phyloP scores from a whole-genome alignment of 2,797 vertebrate genomes.

The Myotis myotis region DNA sequence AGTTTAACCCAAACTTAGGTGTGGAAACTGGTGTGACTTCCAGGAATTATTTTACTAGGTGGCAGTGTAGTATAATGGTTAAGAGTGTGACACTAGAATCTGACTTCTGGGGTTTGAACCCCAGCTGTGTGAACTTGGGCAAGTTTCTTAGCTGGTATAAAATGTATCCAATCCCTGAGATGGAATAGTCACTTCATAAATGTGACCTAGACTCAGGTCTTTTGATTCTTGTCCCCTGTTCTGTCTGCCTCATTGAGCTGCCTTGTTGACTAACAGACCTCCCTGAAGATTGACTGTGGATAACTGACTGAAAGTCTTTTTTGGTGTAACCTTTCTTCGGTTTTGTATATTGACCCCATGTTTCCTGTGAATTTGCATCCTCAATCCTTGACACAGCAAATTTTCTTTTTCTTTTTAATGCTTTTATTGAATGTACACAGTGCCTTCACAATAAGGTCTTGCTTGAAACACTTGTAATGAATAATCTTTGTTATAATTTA shows the following conservation, averaged over 20 bases:
- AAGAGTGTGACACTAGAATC: not conserved
- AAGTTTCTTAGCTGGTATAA: not conserved
- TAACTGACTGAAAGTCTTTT: not conserved
- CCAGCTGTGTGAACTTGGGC: not conserved
- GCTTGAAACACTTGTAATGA: not conserved
- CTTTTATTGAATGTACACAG: not conserved
- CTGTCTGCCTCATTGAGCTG: not conserved
- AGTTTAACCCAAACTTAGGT: not conserved
- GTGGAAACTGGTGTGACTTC: not conserved
- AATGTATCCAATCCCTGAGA: not conserved
- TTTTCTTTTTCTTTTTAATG: not conserved
- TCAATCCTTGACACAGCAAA: not conserved
- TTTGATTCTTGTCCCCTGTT: not conserved
- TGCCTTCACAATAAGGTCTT: not conserved
- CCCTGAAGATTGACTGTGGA: not conserved
- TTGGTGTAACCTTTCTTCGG: not conserved
- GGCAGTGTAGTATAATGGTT: not conserved
- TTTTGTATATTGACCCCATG: not conserved
- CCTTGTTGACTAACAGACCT: not conserved
- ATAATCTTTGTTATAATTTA: constrained; percentile 21
- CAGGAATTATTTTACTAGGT: not conserved
- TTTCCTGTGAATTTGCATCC: constrained; percentile 21
- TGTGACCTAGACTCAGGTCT: not conserved
- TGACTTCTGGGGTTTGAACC: not conserved
- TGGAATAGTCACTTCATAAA: not conserved